Evolutionary conservation across 2,888 invertebrate genomes (phyloP).

Genomic region (Autographa gamma): DNA sequence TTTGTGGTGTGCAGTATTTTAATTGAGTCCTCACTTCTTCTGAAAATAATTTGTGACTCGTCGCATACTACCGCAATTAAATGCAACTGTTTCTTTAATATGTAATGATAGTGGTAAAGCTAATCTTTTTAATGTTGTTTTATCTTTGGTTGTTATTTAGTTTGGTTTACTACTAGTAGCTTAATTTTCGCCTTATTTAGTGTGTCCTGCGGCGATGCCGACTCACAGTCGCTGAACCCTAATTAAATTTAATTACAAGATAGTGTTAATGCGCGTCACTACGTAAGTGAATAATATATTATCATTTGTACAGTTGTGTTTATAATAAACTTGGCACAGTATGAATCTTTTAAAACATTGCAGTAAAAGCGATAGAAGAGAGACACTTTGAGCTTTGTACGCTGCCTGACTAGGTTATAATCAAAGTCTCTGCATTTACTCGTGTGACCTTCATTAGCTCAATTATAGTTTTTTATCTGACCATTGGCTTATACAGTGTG

Average conservation of each 20-base stretch:
- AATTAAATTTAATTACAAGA: conserved; percentile 54
- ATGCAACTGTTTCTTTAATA: not conserved
- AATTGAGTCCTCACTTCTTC: not conserved
- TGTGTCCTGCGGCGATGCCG: conserved; percentile 35
- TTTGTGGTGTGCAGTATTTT: not conserved
- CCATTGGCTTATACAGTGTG: too few relatives aligned
- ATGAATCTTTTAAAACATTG: too few relatives aligned
- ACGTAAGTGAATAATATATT: conserved; percentile 10
- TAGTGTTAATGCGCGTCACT: conserved; percentile 41
- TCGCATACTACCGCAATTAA: not conserved
- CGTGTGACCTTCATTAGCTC: too few relatives aligned
- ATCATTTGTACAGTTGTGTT: not conserved
- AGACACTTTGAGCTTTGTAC: too few relatives aligned
- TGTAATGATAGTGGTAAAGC: too few relatives aligned
- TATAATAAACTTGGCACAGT: not conserved
- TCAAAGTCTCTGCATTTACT: too few relatives aligned
- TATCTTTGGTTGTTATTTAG: conserved; percentile 46
- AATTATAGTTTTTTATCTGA: too few relatives aligned
- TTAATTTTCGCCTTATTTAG: conserved; percentile 51
- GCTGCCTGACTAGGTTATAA: too few relatives aligned
- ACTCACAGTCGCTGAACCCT: conserved; percentile 45
- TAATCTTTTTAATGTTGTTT: conserved; percentile 5
- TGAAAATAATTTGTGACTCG: not conserved
- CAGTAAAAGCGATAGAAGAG: too few relatives aligned
- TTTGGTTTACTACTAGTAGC: conserved; percentile 42